Conservation (phyloP, 2,113 vertebrate genomes). For the Neomonachus schauinslandi region DNA sequence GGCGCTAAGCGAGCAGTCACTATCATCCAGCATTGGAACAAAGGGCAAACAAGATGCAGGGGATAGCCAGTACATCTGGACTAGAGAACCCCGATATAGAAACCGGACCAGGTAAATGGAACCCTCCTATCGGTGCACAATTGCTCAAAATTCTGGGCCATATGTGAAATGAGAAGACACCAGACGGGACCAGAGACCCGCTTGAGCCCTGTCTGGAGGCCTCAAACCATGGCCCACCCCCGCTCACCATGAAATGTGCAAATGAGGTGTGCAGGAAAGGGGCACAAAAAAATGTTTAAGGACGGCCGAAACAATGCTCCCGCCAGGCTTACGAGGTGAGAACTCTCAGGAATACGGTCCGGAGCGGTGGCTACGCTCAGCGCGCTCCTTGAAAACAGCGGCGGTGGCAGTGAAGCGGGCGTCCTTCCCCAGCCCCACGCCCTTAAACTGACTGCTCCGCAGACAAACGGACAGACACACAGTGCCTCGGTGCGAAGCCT, state of each 20-base stretch:
- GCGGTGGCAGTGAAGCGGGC: background rate
- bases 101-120: background rate
- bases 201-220: background rate
- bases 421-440: too few relatives aligned
- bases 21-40: background rate
- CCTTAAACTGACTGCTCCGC: background rate
- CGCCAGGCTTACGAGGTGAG: rapidly evolving
- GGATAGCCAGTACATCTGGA: background rate
- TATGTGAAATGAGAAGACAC: background rate
- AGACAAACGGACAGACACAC: rapidly evolving
- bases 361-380: rapidly evolving
- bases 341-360: rapidly evolving
- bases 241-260: background rate
- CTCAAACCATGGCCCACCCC: background rate
- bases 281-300: background rate
- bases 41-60: background rate
- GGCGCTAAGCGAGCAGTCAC: background rate
- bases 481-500: rapidly evolving
- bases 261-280: background rate
- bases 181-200: rapidly evolving
- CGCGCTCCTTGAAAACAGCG: rapidly evolving
- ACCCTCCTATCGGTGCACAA: background rate
- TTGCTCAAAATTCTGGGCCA: background rate
- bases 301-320: background rate
- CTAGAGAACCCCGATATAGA: background rate